Evolutionary conservation across 2,888 invertebrate genomes (phyloP), one percentile per base, ranked within the genome.

Genomic region (Argyresthia albistria): DNA sequence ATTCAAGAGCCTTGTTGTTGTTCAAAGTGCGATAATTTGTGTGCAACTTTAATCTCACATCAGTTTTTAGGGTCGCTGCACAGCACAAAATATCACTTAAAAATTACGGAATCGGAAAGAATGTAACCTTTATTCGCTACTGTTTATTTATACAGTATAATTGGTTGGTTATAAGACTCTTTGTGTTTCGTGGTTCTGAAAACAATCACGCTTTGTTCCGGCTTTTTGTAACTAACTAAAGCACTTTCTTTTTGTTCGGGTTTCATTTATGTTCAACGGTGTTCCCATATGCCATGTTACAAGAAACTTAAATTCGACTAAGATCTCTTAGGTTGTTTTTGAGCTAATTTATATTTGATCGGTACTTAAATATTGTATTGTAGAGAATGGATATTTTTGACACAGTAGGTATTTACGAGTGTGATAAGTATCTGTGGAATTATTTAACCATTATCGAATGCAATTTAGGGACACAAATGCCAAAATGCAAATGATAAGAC

Each of bases 41-140:
- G 6, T 25, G 25, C 25, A 25, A 25, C 25, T 25, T 2, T 25
- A n/a, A 25, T 25, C 25, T 4, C 25, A 4, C 3, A 25, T 2
- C 25, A 25, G 25, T 25, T 25, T 25, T 25, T 25, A 25, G 25
- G 25, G 25, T 25, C 25, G 25, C 25, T 25, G 25, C 6, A 25
- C 73, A 64, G 25, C 6, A 25, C 73, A 64, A 67, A 69, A 10
- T 72, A 67, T 66, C 68, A 69, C 65, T 58, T 61, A 61, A 63
- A 63, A 59, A 58, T 64, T 63, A 70, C 69, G 73, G 61, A 58
- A 36, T 35, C 60, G 71, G 67, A 74, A 78, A 80, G 12, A 25
- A 25, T 25, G 25, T 25, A 25, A 25, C 35, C 35, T 35, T 35
- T 47, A 47, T 47, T 47, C 11, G 0, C n/a, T 36, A 47, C 1